Percentiles rank a stretch among this genome's conserved stretches.
phyloP scores from a whole-genome alignment of 2,888 invertebrate species.

The Pilophorus perplexus region DNA sequence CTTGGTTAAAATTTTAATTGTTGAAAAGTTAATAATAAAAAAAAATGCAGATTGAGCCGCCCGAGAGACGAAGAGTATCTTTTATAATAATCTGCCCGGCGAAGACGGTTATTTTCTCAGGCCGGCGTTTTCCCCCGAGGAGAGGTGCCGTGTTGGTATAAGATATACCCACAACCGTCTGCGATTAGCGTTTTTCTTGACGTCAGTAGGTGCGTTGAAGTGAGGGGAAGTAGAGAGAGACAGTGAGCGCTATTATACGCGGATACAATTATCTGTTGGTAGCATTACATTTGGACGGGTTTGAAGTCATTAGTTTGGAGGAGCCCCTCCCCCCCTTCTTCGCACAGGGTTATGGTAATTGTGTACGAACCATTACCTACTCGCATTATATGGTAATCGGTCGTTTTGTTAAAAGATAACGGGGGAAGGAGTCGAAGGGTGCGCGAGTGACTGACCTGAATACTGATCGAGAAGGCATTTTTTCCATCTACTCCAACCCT shows the following conservation, averaged over 20 bases:
- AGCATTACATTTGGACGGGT: slow-evolving; percentile 31
- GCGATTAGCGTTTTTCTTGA: no score
- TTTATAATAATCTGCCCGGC: no score
- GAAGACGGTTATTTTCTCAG: no score
- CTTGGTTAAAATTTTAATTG: no score
- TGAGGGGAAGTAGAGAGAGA: no score
- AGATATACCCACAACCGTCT: slow-evolving; percentile 31
- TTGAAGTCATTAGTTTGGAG: slow-evolving; percentile 23
- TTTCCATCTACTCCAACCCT: slow-evolving; percentile 9
- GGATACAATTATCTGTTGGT: slow-evolving; percentile 35
- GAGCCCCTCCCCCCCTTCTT: no score
- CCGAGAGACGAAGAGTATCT: no score
- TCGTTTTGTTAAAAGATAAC: slow-evolving; percentile 36
- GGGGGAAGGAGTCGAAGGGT: slow-evolving; percentile 16
- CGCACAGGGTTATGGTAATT: slow-evolving; percentile 24
- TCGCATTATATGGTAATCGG: slow-evolving; percentile 35
- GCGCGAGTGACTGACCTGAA: slow-evolving; percentile 32
- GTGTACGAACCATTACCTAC: slow-evolving; percentile 25
- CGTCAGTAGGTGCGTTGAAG: neutral
- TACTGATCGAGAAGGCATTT: slow-evolving; percentile 23
- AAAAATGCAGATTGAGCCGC: no score
- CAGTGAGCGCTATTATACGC: slow-evolving; percentile 24
- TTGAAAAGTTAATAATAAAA: no score
- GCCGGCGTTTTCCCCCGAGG: no score
- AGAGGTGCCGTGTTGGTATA: slow-evolving; percentile 19